phyloP scores from a whole-genome alignment of 2,888 invertebrate genomes.

The Pollenia labialis region DNA sequence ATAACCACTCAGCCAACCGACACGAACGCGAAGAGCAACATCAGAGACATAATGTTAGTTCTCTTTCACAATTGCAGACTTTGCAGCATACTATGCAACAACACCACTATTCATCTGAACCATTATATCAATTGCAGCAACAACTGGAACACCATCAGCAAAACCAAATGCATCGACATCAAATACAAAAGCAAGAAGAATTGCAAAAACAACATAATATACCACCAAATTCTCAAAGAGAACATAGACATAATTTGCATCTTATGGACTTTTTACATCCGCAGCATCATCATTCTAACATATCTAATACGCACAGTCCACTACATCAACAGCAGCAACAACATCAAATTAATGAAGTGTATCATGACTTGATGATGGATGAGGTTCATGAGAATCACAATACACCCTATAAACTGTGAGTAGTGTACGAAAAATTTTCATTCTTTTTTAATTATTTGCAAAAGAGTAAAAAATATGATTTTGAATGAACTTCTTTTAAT shows the following conservation, averaged over 20 bases:
- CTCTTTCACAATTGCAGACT: conserved; percentile 54
- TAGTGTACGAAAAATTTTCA: conserved; percentile 72
- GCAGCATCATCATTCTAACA: conserved; percentile 75
- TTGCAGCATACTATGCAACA: conserved; percentile 61
- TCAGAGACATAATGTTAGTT: conserved; percentile 20
- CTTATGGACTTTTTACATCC: conserved; percentile 75
- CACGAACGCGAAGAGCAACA: conserved; percentile 41
- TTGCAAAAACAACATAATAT: conserved; percentile 55
- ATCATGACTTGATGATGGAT: conserved; percentile 81
- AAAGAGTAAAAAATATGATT: too few relatives aligned
- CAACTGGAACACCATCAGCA: conserved; percentile 52
- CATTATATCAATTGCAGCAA: conserved; percentile 57
- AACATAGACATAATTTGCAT: conserved; percentile 72
- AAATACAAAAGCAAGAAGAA: conserved; percentile 61
- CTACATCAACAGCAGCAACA: conserved; percentile 66
- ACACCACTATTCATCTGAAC: conserved; percentile 57
- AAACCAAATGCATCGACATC: conserved; percentile 73
- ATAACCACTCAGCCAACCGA: conserved; percentile 34
- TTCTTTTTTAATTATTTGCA: neutral
- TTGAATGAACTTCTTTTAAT: neutral
- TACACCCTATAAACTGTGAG: conserved; percentile 82
- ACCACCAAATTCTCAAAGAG: conserved; percentile 56
- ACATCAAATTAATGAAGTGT: conserved; percentile 66
- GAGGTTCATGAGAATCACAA: conserved; percentile 81
- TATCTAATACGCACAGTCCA: conserved; percentile 74